Evolutionary conservation across 2,113 vertebrate species (phyloP).

Genomic region (Vanacampus margaritifer): DNA sequence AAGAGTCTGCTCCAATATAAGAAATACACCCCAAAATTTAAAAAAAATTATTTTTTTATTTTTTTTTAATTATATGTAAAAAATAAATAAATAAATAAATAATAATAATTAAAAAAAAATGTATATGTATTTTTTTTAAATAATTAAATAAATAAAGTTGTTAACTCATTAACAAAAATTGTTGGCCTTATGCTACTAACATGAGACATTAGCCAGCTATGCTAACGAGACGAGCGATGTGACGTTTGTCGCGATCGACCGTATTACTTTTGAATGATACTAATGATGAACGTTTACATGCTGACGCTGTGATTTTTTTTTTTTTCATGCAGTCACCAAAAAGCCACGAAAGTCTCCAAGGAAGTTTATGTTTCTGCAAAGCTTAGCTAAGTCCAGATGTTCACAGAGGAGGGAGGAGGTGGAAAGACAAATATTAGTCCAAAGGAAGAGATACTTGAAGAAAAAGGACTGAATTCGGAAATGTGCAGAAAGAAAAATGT

Average conservation of each 20-base stretch:
- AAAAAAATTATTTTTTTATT: no score
- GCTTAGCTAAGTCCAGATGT: conserved; percentile 69
- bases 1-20: no score
- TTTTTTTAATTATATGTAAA: no score
- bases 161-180: neutral
- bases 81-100: no score
- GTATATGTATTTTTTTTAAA: no score
- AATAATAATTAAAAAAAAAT: no score
- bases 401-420: conserved; percentile 51
- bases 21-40: no score
- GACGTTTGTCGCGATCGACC: no score
- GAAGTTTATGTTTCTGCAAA: conserved; percentile 58
- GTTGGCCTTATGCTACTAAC: neutral
- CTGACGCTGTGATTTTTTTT: neutral
- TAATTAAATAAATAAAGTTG: no score
- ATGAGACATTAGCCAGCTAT: neutral
- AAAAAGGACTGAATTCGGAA: conserved; percentile 26
- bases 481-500: conserved; percentile 25
- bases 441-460: conserved; percentile 42
- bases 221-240: neutral
- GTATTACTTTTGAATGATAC: neutral
- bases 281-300: conserved; percentile 7
- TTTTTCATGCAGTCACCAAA: conserved; percentile 37
- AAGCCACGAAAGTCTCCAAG: conserved; percentile 35
- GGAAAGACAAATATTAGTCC: conserved; percentile 77